Conservation (phyloP, 37 sponge, comb jelly and placozoan genomes). For the Aplysina aerophoba region DNA sequence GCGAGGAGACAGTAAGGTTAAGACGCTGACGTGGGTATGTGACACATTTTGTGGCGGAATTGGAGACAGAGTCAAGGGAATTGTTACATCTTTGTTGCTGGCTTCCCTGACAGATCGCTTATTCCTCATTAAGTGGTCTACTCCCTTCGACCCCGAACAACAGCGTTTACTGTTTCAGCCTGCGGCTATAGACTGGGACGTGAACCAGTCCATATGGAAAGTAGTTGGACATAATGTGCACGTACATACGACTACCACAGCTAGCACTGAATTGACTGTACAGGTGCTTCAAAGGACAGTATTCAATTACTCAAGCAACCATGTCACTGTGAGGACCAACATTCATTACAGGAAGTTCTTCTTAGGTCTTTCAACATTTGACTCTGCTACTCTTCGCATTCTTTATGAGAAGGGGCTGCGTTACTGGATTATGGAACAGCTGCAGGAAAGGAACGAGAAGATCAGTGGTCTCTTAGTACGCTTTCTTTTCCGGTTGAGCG, state of each 20-base stretch:
- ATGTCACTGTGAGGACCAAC: neutral
- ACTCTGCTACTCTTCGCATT: too few species aligned
- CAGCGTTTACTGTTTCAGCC: neutral
- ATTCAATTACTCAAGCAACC: neutral
- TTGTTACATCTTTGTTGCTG: constrained; percentile 17
- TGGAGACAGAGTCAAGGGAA: constrained; percentile 41
- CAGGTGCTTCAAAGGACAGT: neutral
- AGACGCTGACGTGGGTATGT: constrained; percentile 54
- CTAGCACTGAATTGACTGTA: neutral
- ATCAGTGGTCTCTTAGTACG: neutral
- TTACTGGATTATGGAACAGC: neutral
- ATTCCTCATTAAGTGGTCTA: constrained; percentile 37
- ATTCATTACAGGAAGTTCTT: neutral
- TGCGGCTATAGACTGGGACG: neutral
- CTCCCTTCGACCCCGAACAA: neutral
- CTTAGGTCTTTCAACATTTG: neutral
- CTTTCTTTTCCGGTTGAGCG: constrained; percentile 32
- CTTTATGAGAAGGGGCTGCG: too few species aligned
- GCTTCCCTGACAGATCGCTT: constrained; percentile 42
- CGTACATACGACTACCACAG: neutral
- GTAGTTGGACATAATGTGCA: neutral
- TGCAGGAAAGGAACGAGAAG: neutral
- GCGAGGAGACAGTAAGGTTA: too few species aligned
- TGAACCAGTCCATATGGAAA: neutral
- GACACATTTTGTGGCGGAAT: constrained; percentile 31